Percentiles rank a stretch among this genome's conserved stretches.
These are phyloP conservation scores for Mastomys natalensis DNA, from an alignment of 2,113 vertebrate species.

Conservation along the genomic window DNA sequence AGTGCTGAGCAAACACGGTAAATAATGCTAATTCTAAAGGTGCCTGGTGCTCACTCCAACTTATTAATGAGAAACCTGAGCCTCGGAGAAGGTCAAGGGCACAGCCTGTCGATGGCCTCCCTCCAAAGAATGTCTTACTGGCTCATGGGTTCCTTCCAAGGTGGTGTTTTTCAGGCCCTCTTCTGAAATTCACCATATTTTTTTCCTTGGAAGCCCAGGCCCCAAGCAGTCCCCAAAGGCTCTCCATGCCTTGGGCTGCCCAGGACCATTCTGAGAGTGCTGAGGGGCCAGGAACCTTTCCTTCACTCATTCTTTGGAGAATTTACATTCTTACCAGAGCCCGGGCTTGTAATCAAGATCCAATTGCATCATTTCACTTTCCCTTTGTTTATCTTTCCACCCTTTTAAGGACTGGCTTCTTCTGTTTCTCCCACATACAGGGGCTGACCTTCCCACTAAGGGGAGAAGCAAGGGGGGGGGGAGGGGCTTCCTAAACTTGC, in stretches of 20 bases:
- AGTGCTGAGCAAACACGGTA: not conserved
- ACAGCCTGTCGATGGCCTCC: not conserved
- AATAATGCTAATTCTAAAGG: not conserved
- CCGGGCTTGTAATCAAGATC: not conserved
- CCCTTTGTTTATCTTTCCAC: not conserved
- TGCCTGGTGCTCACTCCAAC: not conserved
- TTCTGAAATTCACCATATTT: not conserved
- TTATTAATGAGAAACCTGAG: slow-evolving; percentile 15
- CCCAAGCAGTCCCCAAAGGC: not conserved
- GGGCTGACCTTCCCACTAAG: not conserved
- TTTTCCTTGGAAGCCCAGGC: not conserved
- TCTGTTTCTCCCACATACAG: not conserved
- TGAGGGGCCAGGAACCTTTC: no score
- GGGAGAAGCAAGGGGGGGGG: not conserved
- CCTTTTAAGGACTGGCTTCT: not conserved
- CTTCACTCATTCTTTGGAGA: not conserved
- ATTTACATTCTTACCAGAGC: not conserved
- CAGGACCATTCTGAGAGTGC: fast-evolving
- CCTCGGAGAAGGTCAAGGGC: not conserved
- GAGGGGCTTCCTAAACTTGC: not conserved
- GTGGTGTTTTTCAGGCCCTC: not conserved
- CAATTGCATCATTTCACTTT: not conserved
- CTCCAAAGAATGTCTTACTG: not conserved
- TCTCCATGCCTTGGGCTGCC: not conserved
- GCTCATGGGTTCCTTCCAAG: not conserved